These are phyloP conservation scores for Anadara kagoshimensis DNA, from an alignment of 1,140 invertebrate genomes.

Conservation along the genomic window DNA sequence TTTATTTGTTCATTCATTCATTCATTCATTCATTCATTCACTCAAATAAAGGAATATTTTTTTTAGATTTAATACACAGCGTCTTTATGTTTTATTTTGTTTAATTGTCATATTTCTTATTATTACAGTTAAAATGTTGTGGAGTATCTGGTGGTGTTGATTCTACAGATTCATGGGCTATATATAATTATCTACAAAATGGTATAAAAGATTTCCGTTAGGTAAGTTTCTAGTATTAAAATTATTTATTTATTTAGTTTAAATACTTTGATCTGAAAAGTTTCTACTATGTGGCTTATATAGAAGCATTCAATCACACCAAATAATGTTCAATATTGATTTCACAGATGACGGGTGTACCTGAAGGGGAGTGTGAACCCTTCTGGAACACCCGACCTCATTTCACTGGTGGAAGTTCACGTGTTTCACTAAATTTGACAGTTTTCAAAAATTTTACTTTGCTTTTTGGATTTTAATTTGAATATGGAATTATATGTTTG, in stretches of 20 bases:
- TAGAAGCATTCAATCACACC: not conserved
- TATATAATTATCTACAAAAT: constrained; percentile 52
- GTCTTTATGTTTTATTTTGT: not conserved
- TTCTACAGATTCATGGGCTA: constrained; percentile 60
- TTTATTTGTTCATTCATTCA: too few species aligned
- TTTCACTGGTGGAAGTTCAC: too few species aligned
- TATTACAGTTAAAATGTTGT: constrained; percentile 59
- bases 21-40: too few species aligned
- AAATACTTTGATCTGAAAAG: not conserved
- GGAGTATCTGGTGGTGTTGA: constrained; percentile 55
- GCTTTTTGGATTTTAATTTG: too few species aligned
- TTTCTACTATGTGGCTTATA: not conserved
- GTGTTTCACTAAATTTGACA: too few species aligned
- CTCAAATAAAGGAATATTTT: too few species aligned
- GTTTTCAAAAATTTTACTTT: too few species aligned
- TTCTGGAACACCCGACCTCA: too few species aligned
- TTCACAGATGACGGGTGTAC: too few species aligned
- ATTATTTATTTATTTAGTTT: not conserved
- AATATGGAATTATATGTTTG: not conserved
- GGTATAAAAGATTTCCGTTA: constrained; percentile 35
- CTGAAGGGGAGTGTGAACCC: too few species aligned
- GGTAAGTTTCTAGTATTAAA: not conserved
- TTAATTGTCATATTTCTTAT: not conserved
- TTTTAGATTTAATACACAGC: too few species aligned
- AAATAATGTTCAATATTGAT: not conserved